Base-by-base conservation (phyloP, 2,797 vertebrate species). In the Astyanax mexicanus region DNA sequence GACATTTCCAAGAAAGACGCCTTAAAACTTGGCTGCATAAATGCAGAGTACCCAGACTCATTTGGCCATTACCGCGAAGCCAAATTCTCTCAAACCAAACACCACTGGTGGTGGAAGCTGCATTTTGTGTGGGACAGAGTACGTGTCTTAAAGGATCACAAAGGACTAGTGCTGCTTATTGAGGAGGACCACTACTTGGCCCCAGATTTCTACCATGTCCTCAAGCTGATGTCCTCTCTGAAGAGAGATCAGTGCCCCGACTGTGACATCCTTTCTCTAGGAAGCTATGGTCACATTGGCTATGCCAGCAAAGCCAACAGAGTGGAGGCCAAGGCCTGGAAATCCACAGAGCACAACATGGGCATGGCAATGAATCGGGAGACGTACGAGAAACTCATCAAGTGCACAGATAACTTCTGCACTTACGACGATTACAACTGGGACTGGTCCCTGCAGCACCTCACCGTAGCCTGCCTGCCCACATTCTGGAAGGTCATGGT, bases 91-190 rank as follows among this genome's bases (percentile, higher is more conserved):
- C 98, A 99, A 87, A 96, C 96, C 84, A 99, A 99, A 88, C 98
- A 99, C 88, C 98, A 99, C 84, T 99, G 98, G 98, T 99, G 98
- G 98, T 99, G 98, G 98, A 99, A 99, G 92, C 90, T 99, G 86
- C 97, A 99, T 85, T 99, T 99, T 81, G 96, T 96, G 0, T 99
- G 96, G 97, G 97, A 98, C 82, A 88, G 96, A 71, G 91, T 99
- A n/a, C 92, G 90, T 52, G 90, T 86, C 11, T 89, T 99, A 58
- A 94, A 92, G 52, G 92, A 95, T 32, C 95, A 97, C 80, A 82
- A 86, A 5, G 97, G 97, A 71, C 87, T 95, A 29, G 89, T 99
- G 45, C 89, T 99, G 6, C 93, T 99, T 74, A 90, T 99, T 3
- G 98, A 99, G 85, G 98, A 99, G 87, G 98, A 99, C 82, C 98